Evolutionary conservation across 1,140 invertebrate species (phyloP).

Genomic region (Sminthurinus signatus): DNA sequence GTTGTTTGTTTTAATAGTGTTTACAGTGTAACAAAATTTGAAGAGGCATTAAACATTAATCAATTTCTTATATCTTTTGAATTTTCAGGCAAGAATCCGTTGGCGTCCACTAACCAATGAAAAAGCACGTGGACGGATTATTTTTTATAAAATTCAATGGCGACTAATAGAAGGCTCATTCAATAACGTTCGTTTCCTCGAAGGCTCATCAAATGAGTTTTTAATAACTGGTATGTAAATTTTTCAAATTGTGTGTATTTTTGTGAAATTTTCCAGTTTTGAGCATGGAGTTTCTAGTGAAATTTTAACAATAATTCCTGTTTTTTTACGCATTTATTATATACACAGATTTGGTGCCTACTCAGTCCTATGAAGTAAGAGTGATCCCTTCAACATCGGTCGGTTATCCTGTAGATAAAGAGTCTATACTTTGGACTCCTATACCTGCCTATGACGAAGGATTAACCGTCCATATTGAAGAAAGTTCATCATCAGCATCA

Average conservation of each 20-base stretch:
- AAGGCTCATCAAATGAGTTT: slow-evolving; percentile 28
- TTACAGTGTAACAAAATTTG: background rate
- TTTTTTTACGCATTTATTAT: background rate
- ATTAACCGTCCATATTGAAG: slow-evolving; percentile 3
- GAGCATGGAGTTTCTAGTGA: no score
- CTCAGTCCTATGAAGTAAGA: slow-evolving; percentile 17
- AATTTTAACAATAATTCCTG: no score
- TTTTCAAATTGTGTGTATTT: background rate
- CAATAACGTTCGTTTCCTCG: slow-evolving; percentile 27
- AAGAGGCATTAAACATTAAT: background rate
- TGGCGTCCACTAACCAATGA: slow-evolving; percentile 23
- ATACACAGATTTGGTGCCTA: slow-evolving; percentile 9
- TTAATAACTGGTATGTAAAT: slow-evolving; percentile 25
- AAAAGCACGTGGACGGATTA: slow-evolving; percentile 33
- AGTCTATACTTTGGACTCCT: slow-evolving; percentile 11
- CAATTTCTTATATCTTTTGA: no score
- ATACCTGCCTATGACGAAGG: background rate
- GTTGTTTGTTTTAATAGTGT: no score
- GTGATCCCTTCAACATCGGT: slow-evolving; percentile 31
- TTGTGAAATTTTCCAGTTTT: background rate
- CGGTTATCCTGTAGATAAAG: slow-evolving; percentile 24
- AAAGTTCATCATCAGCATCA: background rate
- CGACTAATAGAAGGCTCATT: slow-evolving; percentile 20
- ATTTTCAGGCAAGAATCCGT: slow-evolving; percentile 7
- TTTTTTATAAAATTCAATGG: slow-evolving; percentile 37